Base-by-base conservation (phyloP, 2,797 vertebrate species). In the Hippocampus kuda region DNA sequence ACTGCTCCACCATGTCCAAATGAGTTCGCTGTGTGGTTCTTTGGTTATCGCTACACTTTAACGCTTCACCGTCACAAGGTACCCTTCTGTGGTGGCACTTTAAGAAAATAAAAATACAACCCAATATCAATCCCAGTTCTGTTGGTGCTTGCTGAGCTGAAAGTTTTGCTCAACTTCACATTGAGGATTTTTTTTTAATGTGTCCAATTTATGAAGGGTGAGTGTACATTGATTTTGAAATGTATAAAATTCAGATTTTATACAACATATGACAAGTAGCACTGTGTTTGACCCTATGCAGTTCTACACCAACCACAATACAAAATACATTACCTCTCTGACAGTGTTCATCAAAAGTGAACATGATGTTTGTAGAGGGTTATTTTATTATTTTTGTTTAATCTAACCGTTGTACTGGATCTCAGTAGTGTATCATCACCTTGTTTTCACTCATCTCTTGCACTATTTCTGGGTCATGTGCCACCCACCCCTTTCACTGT, bases 381-480 rank as follows among this genome's bases (percentile, higher is more conserved):
- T 46, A 34, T 34, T 46, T 34, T 34, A 4, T 34, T 34, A 5
- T 34, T 34, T 2, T 26, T 26, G 0, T 57, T 59, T 60, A 1
- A 30, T 60, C 26, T 1, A 30, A 27, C 26, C 18, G 13, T 16
- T 18, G 27, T 34, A 20, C 12, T 9, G 30, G 30, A 10, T 34
- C 59, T 20, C 30, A 20, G 38, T 9, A 34, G 27, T 61, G 59
- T 61, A 20, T 61, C 27, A 27, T n/a, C 27, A 16, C 44, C 63
- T 65, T 65, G 24, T 48, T 48, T 65, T 48, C 41, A 12, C 5
- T 64, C 41, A 22, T 34, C 30, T 12, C 18, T 41, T 5, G 20
- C 57, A 3, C 57, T 76, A 61, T 77, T 64, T 73, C 60, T 71
- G 75, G 75, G 77, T 82, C 75, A 71, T 66, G 78, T 77, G 68